Conservation (phyloP, 2,888 invertebrate species). For the Chaetoderma sp. region DNA sequence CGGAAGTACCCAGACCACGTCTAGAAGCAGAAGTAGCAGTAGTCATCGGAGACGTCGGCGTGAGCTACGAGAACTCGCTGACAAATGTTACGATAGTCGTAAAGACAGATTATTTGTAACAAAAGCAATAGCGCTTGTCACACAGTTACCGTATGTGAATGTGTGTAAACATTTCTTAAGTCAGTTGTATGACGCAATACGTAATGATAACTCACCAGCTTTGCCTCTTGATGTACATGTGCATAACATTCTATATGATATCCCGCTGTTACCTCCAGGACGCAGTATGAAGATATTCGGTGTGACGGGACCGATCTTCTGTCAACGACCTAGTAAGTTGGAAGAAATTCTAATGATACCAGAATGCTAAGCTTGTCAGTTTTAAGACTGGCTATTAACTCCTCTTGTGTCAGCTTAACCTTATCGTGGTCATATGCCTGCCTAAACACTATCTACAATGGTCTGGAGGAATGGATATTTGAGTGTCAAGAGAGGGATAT, state of each 20-base stretch:
- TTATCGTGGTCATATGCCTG: too few relatives aligned
- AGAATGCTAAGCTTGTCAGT: neutral
- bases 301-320: constrained; percentile 55
- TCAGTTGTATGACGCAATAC: constrained; percentile 55
- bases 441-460: too few relatives aligned
- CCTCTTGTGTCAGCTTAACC: too few relatives aligned
- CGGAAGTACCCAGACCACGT: constrained; percentile 68
- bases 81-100: constrained; percentile 82
- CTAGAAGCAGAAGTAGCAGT: constrained; percentile 56
- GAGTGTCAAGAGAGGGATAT: too few relatives aligned
- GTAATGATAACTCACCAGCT: constrained; percentile 49
- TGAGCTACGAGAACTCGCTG: neutral
- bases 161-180: constrained; percentile 53
- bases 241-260: constrained; percentile 94
- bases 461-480: too few relatives aligned
- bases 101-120: constrained; percentile 95
- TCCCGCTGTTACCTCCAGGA: constrained; percentile 89
- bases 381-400: neutral
- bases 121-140: constrained; percentile 93
- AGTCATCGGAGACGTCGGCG: constrained; percentile 24
- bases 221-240: constrained; percentile 89
- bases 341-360: neutral
- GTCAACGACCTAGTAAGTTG: constrained; percentile 67
- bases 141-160: constrained; percentile 83
- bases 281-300: constrained; percentile 82